A percentile compares a stretch with the other conserved stretches of the same genome.
Conservation (phyloP, 2,797 vertebrate genomes). For the Galaxias olidus region DNA sequence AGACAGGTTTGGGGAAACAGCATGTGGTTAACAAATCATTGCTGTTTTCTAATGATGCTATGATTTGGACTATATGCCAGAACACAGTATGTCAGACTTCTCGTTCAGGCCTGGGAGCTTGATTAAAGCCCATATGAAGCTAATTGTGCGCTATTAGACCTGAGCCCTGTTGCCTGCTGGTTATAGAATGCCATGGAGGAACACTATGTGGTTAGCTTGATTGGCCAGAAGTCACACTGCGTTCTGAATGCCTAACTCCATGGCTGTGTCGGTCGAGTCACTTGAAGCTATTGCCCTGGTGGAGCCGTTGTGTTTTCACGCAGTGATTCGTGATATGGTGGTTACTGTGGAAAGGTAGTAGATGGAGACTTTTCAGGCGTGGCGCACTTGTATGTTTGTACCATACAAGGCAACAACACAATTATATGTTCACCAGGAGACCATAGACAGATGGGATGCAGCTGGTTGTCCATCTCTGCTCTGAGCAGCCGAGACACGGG, state of each 20-base stretch:
- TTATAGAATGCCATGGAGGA: slow-evolving; percentile 44
- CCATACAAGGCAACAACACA: slow-evolving; percentile 16
- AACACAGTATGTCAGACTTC: slow-evolving; percentile 21
- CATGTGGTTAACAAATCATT: slow-evolving; percentile 24
- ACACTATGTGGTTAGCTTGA: slow-evolving; percentile 32
- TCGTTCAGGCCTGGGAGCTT: slow-evolving; percentile 17
- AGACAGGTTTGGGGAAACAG: slow-evolving; percentile 10
- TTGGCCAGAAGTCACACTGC: neutral
- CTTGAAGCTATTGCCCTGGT: too few relatives aligned
- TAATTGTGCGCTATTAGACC: slow-evolving; percentile 34
- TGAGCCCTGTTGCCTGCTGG: slow-evolving; percentile 37
- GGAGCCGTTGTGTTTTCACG: too few relatives aligned
- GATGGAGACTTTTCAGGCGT: too few relatives aligned
- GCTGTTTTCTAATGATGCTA: slow-evolving; percentile 25
- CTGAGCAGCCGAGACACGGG: slow-evolving; percentile 21
- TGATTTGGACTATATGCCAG: slow-evolving; percentile 18
- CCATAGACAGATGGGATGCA: slow-evolving; percentile 2
- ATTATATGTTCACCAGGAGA: neutral
- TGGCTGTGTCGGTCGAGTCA: too few relatives aligned
- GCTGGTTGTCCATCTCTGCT: slow-evolving; percentile 23
- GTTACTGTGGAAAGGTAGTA: too few relatives aligned
- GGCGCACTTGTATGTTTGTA: slow-evolving; percentile 13
- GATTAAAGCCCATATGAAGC: slow-evolving; percentile 19
- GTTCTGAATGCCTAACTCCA: neutral
- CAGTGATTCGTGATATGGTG: too few relatives aligned